These are phyloP conservation scores for Eolophus roseicapilla DNA, from an alignment of 2,113 vertebrate genomes.

Conservation along the genomic window DNA sequence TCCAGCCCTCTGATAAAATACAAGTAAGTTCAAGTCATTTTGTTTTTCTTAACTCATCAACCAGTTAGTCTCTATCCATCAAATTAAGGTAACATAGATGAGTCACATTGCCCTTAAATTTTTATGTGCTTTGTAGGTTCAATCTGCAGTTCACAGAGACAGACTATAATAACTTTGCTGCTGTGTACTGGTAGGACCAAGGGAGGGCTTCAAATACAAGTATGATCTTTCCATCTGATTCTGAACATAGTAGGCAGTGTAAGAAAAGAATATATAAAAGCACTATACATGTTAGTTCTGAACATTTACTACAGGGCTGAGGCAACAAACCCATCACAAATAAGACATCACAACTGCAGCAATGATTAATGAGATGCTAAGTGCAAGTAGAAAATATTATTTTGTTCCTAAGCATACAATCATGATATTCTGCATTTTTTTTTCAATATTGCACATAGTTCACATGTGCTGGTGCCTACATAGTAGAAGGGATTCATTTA, in stretches of 20 bases:
- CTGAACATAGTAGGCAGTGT: background rate
- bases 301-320: background rate
- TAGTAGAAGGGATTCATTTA: background rate
- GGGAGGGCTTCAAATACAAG: background rate
- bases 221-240: background rate
- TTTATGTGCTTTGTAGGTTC: background rate
- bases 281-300: background rate
- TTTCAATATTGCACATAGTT: background rate
- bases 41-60: background rate
- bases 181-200: background rate
- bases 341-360: background rate
- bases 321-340: background rate
- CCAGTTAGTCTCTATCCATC: background rate
- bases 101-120: background rate
- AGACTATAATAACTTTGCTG: background rate
- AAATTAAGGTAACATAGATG: background rate
- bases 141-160: background rate
- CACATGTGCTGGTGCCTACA: background rate
- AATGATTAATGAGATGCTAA: conserved; percentile 6
- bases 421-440: background rate
- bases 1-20: background rate
- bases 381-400: background rate
- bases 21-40: background rate
- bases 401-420: background rate
- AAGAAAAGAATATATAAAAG: background rate